Evolutionary conservation across 2,888 invertebrate species (phyloP).

Genomic region (Limnephilus rhombicus): DNA sequence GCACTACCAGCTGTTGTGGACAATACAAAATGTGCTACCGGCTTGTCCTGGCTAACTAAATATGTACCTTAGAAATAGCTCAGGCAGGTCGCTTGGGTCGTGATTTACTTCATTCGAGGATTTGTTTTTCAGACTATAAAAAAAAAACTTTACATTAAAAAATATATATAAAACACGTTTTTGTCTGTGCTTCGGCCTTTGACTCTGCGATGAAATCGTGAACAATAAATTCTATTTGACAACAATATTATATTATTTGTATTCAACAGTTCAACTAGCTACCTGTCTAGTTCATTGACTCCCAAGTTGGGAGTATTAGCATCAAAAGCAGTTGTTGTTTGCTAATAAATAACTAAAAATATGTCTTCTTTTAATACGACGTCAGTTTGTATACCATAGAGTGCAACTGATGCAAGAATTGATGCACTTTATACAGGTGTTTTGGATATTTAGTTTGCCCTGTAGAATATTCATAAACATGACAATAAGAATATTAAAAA

Average conservation of each 20-base stretch:
- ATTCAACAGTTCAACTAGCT: background rate
- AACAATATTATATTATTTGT: background rate
- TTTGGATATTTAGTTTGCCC: background rate
- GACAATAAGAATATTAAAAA: background rate
- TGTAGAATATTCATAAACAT: background rate
- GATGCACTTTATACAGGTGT: conserved; percentile 49
- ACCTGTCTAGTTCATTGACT: conserved; percentile 32
- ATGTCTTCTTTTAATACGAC: background rate
- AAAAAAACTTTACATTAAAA: background rate
- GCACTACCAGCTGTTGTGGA: conserved; percentile 33
- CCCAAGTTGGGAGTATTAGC: conserved; percentile 2
- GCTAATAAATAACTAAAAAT: conserved; percentile 3
- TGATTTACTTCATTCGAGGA: conserved; percentile 10
- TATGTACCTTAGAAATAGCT: conserved; percentile 42
- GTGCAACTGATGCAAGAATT: background rate
- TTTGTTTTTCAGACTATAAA: background rate
- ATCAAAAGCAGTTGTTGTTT: conserved; percentile 12
- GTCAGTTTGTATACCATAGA: background rate
- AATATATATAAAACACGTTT: background rate
- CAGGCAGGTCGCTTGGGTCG: background rate
- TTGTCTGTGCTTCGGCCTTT: background rate
- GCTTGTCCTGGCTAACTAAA: conserved; percentile 27
- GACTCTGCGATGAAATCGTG: background rate
- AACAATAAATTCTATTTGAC: background rate
- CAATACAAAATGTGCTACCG: conserved; percentile 40